Base-by-base conservation (phyloP, 2,888 invertebrate species). In the Auanema freiburgensis region DNA sequence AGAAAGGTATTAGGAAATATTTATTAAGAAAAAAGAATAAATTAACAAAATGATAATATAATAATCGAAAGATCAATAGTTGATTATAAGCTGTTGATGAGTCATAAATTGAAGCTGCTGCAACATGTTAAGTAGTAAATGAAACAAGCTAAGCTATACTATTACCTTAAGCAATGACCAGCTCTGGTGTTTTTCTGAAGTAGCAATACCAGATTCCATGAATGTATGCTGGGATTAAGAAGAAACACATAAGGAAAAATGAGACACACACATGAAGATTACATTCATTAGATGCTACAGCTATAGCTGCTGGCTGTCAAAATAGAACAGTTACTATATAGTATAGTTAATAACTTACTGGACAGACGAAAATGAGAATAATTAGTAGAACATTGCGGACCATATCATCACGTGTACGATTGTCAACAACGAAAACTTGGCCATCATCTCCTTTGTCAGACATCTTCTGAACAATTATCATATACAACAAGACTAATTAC, bases 141-240 rank as follows among this genome's bases (percentile, higher is more conserved):
- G 24, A 11, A n/a, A 23, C 3, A 52, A 21, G 53, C 53, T n/a
- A 25, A 21, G 3, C 33, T 5, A 33, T 33, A n/a, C n/a, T n/a
- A 18, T 14, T 21, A 11, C 43, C 33, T 67, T 69, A 69, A 25
- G 69, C 69, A 24, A 69, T 66, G 40, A 67, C 58, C 56, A 50
- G 59, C 51, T 64, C 66, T 16, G 56, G 46, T 14, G 18, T 54
- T 44, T 72, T 66, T 24, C 73, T 67, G 73, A 75, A 63, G 75
- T 73, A 75, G 58, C 73, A 73, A 63, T 74, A 76, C 74, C 76
- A 76, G 55, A 72, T 59, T 53, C 72, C 76, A 60, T 74, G 74
- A 50, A 76, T 67, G 65, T 73, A 73, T 16, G 74, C 53, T 24
- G 76, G 76, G 50, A 76, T 56, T 51, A 74, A 55, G 70, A 74